These are phyloP conservation scores for Cantharis nigra DNA, from an alignment of 2,888 invertebrate species.

Conservation along the genomic window DNA sequence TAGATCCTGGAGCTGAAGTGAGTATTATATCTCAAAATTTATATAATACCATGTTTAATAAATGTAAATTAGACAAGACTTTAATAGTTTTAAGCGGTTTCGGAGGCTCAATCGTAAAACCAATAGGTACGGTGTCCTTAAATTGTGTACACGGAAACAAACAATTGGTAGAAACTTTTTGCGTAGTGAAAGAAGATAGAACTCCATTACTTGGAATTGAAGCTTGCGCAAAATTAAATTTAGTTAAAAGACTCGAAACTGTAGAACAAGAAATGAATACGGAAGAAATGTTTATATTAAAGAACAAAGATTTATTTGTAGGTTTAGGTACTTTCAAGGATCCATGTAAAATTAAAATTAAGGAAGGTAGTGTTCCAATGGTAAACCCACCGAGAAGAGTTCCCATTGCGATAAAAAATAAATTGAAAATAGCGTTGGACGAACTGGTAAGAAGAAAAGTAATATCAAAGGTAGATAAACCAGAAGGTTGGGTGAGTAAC, in stretches of 20 bases:
- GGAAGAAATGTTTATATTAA: background rate
- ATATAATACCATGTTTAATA: background rate
- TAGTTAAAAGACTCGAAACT: background rate
- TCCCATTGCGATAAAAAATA: constrained; percentile 3
- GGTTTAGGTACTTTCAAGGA: background rate
- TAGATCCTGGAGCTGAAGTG: background rate
- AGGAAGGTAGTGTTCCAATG: constrained; percentile 2
- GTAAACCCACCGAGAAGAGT: constrained; percentile 10
- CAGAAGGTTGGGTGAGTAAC: constrained; percentile 30
- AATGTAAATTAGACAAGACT: no score
- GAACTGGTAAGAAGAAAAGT: background rate
- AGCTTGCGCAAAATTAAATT: background rate
- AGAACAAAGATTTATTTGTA: background rate
- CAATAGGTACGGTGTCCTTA: background rate
- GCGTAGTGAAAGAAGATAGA: background rate
- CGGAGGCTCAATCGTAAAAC: background rate
- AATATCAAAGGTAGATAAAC: constrained; percentile 19
- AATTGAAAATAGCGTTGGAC: background rate
- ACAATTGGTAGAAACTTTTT: background rate
- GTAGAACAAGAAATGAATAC: background rate
- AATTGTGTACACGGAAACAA: background rate
- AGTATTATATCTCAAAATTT: background rate
- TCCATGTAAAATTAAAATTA: constrained; percentile 7
- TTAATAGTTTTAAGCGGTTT: background rate
- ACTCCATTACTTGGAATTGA: background rate